Evolutionary conservation across 1,140 invertebrate genomes (phyloP).

Genomic region (Zaprionus gabonicus): DNA sequence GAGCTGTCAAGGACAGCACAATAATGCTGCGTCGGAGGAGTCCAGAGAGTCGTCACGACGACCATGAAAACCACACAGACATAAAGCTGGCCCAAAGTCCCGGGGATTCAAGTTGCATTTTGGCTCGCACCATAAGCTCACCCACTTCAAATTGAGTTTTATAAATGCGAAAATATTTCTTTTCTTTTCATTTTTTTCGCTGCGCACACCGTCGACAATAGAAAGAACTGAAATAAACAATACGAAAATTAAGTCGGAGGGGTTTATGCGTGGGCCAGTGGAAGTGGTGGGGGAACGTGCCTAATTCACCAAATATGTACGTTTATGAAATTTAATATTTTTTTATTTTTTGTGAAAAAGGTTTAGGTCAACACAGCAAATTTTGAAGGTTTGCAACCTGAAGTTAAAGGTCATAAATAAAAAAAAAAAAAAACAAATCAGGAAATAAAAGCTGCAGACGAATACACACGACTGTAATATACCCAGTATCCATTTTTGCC

Average conservation of each 20-base stretch:
- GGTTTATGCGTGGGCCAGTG: not conserved
- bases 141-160: slow-evolving; percentile 37
- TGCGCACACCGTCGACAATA: slow-evolving; percentile 11
- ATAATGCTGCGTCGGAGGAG: not conserved
- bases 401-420: too few species aligned
- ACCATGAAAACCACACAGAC: slow-evolving; percentile 24
- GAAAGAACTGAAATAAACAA: slow-evolving; percentile 20
- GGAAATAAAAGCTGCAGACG: not conserved
- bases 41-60: slow-evolving; percentile 9
- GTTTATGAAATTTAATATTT: slow-evolving; percentile 10
- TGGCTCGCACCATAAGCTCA: slow-evolving; percentile 20
- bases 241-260: slow-evolving; percentile 3
- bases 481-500: too few species aligned
- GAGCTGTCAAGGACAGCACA: slow-evolving; percentile 53
- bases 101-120: slow-evolving; percentile 39
- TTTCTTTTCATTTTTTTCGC: slow-evolving; percentile 3
- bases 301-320: slow-evolving; percentile 5
- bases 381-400: not conserved
- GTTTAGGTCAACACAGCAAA: not conserved
- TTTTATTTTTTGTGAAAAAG: not conserved
- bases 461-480: too few species aligned
- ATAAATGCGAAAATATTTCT: slow-evolving; percentile 37
- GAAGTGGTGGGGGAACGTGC: not conserved
- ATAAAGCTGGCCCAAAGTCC: slow-evolving; percentile 24
- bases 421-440: not conserved